These are phyloP conservation scores for Genyomyrus donnyi DNA, from an alignment of 2,113 vertebrate species.

Conservation along the genomic window DNA sequence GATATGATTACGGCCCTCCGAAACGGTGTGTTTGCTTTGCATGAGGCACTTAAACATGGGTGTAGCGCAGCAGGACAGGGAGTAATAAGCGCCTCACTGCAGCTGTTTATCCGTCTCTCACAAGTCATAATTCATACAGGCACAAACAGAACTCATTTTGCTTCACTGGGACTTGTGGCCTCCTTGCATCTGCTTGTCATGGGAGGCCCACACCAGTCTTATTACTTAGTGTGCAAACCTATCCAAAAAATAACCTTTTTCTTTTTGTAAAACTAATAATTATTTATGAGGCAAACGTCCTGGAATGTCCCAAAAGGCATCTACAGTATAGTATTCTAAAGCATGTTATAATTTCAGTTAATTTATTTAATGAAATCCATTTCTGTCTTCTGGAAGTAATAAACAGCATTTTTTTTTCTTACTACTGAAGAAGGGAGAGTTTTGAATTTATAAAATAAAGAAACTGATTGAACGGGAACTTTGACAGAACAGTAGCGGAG, in stretches of 20 bases:
- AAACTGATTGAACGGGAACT: neutral
- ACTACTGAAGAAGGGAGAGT: neutral
- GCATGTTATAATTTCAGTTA: neutral
- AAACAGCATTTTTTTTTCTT: neutral
- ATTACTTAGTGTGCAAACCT: neutral
- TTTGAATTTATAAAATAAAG: neutral
- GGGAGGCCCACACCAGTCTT: neutral
- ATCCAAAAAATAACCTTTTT: neutral
- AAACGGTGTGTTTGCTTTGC: neutral
- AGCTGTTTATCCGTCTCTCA: neutral
- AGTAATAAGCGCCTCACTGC: neutral
- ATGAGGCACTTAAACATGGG: neutral
- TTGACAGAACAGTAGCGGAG: neutral
- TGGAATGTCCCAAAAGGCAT: neutral
- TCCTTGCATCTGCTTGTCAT: neutral
- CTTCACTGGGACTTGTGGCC: neutral
- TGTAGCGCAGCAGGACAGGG: neutral
- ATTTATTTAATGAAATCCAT: neutral
- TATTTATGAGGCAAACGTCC: neutral
- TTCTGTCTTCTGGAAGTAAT: neutral
- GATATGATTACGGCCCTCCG: neutral
- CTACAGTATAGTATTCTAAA: neutral
- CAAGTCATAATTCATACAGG: constrained; percentile 9
- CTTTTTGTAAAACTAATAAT: neutral
- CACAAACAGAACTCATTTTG: neutral